Percentiles rank a stretch among this genome's conserved stretches.
Conservation (phyloP, 2,113 vertebrate species). For the Entelurus aequoreus region DNA sequence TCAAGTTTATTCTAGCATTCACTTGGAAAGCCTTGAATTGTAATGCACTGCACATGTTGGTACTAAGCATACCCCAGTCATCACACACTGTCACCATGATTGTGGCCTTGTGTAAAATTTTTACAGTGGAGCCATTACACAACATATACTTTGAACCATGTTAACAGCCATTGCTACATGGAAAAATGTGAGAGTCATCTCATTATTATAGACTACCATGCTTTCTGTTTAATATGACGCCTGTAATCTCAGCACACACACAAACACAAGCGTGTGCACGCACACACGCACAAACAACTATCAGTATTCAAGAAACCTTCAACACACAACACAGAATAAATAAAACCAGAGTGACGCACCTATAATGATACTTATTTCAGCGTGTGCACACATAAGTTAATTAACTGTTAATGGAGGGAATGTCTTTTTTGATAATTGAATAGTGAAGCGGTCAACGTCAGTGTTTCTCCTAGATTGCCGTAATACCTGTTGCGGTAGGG, state of each 20-base stretch:
- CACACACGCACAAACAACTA: conserved; percentile 13
- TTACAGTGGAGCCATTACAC: conserved; percentile 46
- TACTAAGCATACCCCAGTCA: neutral
- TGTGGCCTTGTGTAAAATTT: conserved; percentile 13
- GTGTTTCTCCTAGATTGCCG: no score
- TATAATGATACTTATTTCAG: conserved; percentile 22
- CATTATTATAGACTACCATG: conserved; percentile 64
- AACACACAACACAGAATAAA: neutral
- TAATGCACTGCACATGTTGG: neutral
- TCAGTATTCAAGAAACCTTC: conserved; percentile 7
- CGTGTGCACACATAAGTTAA: conserved; percentile 31
- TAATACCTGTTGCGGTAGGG: no score
- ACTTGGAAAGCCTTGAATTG: conserved; percentile 1
- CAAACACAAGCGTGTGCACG: conserved; percentile 2
- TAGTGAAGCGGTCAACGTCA: no score
- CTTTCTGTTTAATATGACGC: conserved; percentile 52
- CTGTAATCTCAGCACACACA: conserved; percentile 58
- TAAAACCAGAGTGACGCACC: neutral
- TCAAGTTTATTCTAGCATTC: conserved; percentile 5
- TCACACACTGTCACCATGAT: conserved; percentile 11
- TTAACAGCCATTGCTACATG: conserved; percentile 70
- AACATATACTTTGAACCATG: conserved; percentile 59
- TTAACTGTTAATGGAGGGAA: conserved; percentile 26
- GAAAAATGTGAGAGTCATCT: conserved; percentile 68
- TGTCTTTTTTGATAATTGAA: neutral